Evolutionary conservation across 30 jellyfish, hydroid and myxozoan species (phyloP).

Genomic region (Chrysaora quinquecirrha): DNA sequence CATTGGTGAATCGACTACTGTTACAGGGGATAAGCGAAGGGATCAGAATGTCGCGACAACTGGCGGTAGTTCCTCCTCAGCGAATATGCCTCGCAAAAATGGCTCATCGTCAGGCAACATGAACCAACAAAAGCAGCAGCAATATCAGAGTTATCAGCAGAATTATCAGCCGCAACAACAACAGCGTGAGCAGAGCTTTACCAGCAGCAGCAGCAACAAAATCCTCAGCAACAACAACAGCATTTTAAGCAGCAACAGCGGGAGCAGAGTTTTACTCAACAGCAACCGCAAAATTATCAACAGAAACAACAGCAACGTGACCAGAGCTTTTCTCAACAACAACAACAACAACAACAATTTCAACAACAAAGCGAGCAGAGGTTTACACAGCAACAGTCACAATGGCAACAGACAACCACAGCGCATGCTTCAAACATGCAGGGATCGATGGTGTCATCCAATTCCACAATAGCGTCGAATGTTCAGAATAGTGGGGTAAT

Average conservation of each 20-base stretch:
- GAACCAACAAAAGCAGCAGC: constrained; percentile 12
- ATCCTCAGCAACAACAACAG: not conserved
- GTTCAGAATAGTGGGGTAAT: not conserved
- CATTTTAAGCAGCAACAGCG: constrained; percentile 56
- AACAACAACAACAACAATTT: not conserved
- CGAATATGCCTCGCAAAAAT: not conserved
- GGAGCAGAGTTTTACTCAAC: constrained; percentile 20
- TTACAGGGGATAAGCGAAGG: constrained; percentile 21
- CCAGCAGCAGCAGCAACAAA: not conserved
- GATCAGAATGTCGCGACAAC: constrained; percentile 3
- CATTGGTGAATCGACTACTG: not conserved
- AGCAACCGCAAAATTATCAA: constrained; percentile 25
- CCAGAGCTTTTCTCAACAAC: not conserved
- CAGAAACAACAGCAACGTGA: constrained; percentile 19
- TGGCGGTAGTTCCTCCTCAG: constrained; percentile 6
- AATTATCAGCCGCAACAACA: constrained; percentile 46
- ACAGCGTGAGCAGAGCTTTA: constrained; percentile 41
- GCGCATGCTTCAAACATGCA: not conserved
- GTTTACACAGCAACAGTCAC: constrained; percentile 14
- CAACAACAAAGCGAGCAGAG: not conserved
- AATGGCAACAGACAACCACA: constrained; percentile 10
- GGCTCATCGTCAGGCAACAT: not conserved
- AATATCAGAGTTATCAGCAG: not conserved
- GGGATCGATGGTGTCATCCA: not conserved
- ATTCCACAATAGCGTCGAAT: not conserved